These are phyloP conservation scores for Ptilodon capucinus DNA, from an alignment of 2,888 invertebrate genomes.

Conservation along the genomic window DNA sequence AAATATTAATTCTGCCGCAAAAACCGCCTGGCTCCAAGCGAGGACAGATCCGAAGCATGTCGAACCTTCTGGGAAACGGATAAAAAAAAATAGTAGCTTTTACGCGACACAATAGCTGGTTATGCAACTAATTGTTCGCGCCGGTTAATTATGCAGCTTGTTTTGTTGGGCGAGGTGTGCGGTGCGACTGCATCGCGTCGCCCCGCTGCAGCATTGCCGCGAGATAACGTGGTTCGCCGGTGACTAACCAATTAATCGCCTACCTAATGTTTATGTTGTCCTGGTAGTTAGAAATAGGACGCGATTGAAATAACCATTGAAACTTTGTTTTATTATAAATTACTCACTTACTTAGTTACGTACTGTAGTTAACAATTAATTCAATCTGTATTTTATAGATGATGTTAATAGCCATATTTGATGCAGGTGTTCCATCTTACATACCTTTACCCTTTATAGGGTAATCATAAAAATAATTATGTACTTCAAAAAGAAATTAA, in stretches of 20 bases:
- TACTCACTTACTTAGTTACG: neutral
- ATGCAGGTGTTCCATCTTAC: neutral
- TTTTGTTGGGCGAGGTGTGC: slow-evolving; percentile 54
- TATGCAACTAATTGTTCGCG: slow-evolving; percentile 76
- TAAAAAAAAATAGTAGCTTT: slow-evolving; percentile 55
- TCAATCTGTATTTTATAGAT: neutral
- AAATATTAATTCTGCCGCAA: slow-evolving; percentile 69
- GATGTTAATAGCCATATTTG: neutral
- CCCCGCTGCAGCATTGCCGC: slow-evolving; percentile 10
- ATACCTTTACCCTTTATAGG: too few relatives aligned
- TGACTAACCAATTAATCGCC: slow-evolving; percentile 46
- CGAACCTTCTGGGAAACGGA: slow-evolving; percentile 72
- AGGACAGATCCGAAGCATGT: slow-evolving; percentile 57
- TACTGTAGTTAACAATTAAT: too few relatives aligned
- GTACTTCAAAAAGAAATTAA: too few relatives aligned
- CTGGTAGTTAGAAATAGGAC: slow-evolving; percentile 10
- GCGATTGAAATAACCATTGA: neutral
- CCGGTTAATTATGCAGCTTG: slow-evolving; percentile 69
- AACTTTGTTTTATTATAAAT: neutral
- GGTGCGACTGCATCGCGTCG: slow-evolving; percentile 19
- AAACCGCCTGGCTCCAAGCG: slow-evolving; percentile 51
- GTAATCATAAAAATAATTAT: too few relatives aligned
- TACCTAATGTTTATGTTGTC: slow-evolving; percentile 34
- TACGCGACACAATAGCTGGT: slow-evolving; percentile 68
- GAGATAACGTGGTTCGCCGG: slow-evolving; percentile 32